These are phyloP conservation scores for Zootoca vivipara DNA, from an alignment of 2,113 vertebrate species.

Conservation along the genomic window DNA sequence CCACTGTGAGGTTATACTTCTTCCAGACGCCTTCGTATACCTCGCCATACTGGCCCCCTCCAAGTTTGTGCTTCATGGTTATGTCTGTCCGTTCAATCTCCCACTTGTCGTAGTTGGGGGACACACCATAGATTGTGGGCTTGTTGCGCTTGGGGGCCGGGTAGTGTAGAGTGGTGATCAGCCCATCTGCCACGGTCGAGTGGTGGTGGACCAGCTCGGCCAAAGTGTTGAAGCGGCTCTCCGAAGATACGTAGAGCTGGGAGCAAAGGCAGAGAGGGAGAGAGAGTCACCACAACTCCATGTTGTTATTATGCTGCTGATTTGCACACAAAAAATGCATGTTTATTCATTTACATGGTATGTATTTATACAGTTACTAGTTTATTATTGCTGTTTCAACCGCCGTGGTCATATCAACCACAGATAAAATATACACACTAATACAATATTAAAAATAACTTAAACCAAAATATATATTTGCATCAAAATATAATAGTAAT, in stretches of 20 bases:
- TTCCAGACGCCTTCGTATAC: constrained; percentile 99
- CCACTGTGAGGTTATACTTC: constrained; percentile 97
- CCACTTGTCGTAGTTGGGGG: constrained; percentile 98
- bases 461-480: too few relatives aligned
- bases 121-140: constrained; percentile 96
- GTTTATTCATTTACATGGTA: too few relatives aligned
- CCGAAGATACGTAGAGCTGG: constrained; percentile 97
- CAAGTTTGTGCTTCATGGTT: constrained; percentile 99
- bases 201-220: constrained; percentile 98
- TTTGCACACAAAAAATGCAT: too few relatives aligned
- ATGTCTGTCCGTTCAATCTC: constrained; percentile 99
- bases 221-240: constrained; percentile 97
- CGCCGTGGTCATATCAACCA: too few relatives aligned
- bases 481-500: too few relatives aligned
- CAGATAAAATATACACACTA: too few relatives aligned
- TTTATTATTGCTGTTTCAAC: too few relatives aligned
- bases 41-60: constrained; percentile 97
- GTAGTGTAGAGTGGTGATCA: constrained; percentile 98
- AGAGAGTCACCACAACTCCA: background rate
- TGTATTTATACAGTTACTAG: too few relatives aligned
- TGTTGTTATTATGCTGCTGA: too few relatives aligned
- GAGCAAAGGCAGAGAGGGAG: constrained; percentile 13
- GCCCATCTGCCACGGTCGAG: constrained; percentile 94
- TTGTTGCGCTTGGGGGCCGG: constrained; percentile 98
- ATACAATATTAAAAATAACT: too few relatives aligned